Evolutionary conservation across 2,888 invertebrate species (phyloP), one percentile per base, ranked within the genome.

Genomic region (Exephanes ischioxanthus): DNA sequence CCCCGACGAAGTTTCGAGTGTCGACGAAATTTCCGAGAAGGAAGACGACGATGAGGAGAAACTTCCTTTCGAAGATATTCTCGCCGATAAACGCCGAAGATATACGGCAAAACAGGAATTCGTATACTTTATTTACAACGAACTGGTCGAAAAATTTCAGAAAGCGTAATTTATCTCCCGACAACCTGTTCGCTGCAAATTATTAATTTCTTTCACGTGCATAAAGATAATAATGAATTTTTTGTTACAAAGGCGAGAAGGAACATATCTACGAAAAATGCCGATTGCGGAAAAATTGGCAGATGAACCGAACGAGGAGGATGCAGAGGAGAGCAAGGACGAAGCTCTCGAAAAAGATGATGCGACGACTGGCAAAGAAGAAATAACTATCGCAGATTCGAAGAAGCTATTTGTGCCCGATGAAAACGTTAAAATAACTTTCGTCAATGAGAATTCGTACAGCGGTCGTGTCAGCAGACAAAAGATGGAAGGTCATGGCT

Each of bases 401-500:
- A 88, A 86, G 89, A 88, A 86, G 30, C 55, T 90, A 45, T 33
- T 14, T 33, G n/a, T 83, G 6, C 89, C 76, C 2, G 94, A 95
- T 86, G 95, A 95, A 92, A 93, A 92, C 83, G 95, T 94, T 14
- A 89, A 94, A 73, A 95, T 96, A 73, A 92, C 86, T 81, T 96
- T 96, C 88, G 94, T 93, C 85, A 96, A 95, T 91, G 95, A 95
- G 14, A 96, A 96, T 89, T 76, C 93, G 1, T 96, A 96, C 88
- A 95, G 95, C 90, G 96, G 96, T 30, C 91, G 94, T 53, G 94
- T 95, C 77, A 95, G 94, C 22, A 94, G 94, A 91, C 95, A 95
- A 89, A 92, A 95, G 87, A 96, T 96, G 95, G 94, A 96, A 87
- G 96, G 96, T 1, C 93, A 94, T 86, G 96, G 96, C 4, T 94